These are phyloP conservation scores for Psix sp. DNA, from an alignment of 1,140 invertebrate genomes.

Conservation along the genomic window DNA sequence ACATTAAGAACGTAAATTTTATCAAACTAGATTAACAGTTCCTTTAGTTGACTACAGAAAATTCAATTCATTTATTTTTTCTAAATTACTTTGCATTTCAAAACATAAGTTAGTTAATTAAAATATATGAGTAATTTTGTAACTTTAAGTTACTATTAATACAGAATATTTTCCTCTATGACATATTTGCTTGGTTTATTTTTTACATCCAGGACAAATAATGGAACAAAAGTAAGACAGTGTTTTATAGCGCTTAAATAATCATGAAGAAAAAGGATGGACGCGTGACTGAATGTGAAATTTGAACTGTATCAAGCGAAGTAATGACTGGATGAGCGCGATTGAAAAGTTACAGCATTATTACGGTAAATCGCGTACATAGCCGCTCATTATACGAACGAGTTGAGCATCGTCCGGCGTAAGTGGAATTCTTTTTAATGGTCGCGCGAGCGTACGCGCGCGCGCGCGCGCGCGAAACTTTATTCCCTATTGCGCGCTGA, in stretches of 20 bases:
- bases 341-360: constrained; percentile 50
- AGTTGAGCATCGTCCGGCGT: constrained; percentile 16
- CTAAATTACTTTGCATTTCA: too few species aligned
- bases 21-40: too few species aligned
- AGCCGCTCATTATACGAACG: constrained; percentile 34
- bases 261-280: constrained; percentile 14
- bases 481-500: constrained; percentile 38
- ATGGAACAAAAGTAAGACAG: constrained; percentile 7
- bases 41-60: too few species aligned
- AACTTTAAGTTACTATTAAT: too few species aligned
- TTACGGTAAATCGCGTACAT: constrained; percentile 55
- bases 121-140: too few species aligned
- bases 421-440: constrained; percentile 45
- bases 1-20: too few species aligned
- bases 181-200: too few species aligned
- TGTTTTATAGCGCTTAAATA: too few species aligned
- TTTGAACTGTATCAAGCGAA: constrained; percentile 24
- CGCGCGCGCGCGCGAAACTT: constrained; percentile 21
- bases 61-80: too few species aligned
- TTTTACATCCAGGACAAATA: not conserved
- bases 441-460: too few species aligned
- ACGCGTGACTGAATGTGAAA: constrained; percentile 43
- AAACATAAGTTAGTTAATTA: too few species aligned
- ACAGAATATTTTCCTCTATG: too few species aligned
- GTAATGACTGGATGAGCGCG: constrained; percentile 29